Evolutionary conservation across 2,888 invertebrate genomes (phyloP), one percentile per base, ranked within the genome.

Genomic region (Nemoura dubitans): DNA sequence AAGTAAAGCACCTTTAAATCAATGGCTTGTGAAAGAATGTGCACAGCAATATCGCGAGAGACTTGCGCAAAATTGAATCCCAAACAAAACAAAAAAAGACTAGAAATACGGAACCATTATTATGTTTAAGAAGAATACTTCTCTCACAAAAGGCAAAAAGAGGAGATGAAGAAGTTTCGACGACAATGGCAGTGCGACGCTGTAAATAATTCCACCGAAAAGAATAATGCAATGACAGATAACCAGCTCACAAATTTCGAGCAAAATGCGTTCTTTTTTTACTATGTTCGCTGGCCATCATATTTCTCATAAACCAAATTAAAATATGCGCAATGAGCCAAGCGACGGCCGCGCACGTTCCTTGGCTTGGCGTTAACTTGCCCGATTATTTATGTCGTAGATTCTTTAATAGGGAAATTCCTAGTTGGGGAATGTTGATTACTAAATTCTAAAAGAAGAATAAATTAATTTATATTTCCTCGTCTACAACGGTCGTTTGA

Each of bases 261-360:
- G 59, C 76, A 25, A 84, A 84, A 84, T 84, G 59, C 59, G 59
- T 84, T 76, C 36, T 82, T 30, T 82, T 84, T 84, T 76, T 14
- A 10, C 59, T 84, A 84, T 84, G 84, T 84, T 84, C 59, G 14
- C 21, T 76, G 43, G 84, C 16, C 84, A 28, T 84, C 59, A 84
- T 84, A 84, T 84, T 84, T 84, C 59, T 84, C 84, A 84, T 59
- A 59, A 59, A 84, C 43, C 84, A 84, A 84, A 59, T 84, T 84
- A 84, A 84, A 84, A 84, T 84, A 84, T 76, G 59, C 27, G 59
- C 84, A 28, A 76, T 76, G 59, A 76, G 76, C 30, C 81, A 81
- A 81, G 81, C 28, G 28, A 29, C 14, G 28, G 81, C 30, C 28
- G 28, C n/a, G n/a, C 6, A 29, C 81, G n/a, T 81, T 14, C 29